phyloP scores from a whole-genome alignment of 2,888 invertebrate genomes.

The Aphidius colemani region DNA sequence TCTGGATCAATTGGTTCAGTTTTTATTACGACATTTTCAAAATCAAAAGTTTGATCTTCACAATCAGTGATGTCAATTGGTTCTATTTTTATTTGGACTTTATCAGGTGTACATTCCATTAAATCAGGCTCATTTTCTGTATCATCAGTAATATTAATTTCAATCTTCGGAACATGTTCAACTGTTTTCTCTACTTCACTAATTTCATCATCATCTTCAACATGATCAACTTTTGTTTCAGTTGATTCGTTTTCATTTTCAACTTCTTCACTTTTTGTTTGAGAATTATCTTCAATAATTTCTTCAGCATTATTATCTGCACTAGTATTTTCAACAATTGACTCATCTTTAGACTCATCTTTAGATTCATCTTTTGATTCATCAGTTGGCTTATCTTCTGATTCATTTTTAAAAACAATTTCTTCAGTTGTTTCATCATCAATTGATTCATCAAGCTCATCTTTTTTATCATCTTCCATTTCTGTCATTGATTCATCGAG shows the following conservation, averaged over 20 bases:
- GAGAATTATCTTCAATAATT: conserved; percentile 37
- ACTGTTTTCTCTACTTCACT: conserved; percentile 57
- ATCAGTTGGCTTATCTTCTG: conserved; percentile 42
- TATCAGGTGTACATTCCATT: conserved; percentile 43
- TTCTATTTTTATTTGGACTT: conserved; percentile 33
- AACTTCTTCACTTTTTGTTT: conserved; percentile 51
- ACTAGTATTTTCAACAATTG: conserved; percentile 31
- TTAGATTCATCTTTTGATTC: conserved; percentile 19
- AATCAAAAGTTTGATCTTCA: conserved; percentile 41
- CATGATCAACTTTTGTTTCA: conserved; percentile 49
- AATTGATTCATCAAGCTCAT: conserved; percentile 41
- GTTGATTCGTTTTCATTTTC: background rate
- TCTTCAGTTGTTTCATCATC: conserved; percentile 48
- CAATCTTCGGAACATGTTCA: conserved; percentile 52
- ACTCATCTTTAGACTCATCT: conserved; percentile 12
- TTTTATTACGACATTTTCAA: conserved; percentile 45
- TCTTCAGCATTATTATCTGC: conserved; percentile 55
- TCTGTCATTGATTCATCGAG: conserved; percentile 45
- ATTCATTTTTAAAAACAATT: conserved; percentile 37
- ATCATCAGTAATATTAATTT: conserved; percentile 46
- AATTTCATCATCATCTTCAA: conserved; percentile 38
- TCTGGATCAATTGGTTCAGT: conserved; percentile 50
- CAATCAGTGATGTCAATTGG: conserved; percentile 34
- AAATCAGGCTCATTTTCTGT: conserved; percentile 66
- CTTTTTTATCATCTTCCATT: conserved; percentile 46